Evolutionary conservation across 2,888 invertebrate genomes (phyloP), one percentile per base, ranked within the genome.

Genomic region (Craniophora ligustri): DNA sequence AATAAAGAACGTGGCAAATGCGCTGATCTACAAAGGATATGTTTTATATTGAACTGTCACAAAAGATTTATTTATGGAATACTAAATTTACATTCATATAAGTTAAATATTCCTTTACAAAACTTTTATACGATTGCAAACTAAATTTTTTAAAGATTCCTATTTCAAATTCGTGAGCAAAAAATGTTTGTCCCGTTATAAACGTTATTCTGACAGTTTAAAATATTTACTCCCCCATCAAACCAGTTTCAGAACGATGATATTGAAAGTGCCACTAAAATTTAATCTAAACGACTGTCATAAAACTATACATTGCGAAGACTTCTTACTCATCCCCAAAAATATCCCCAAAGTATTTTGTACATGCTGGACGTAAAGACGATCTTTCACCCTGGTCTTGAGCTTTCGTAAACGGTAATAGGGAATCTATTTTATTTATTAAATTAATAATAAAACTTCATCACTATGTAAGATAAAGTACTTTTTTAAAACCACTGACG

Each of bases 211-310:
- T 57, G 32, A 50, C 36, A 38, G 23, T 45, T 19, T 11, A 41
- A 51, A 47, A 64, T 59, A 64, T 64, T 64, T 65, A 64, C 64
- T 45, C 41, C 39, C 21, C 65, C 44, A 48, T 58, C 44, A 64
- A 63, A 63, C 47, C 47, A 35, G 46, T 58, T 58, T 51, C 35
- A 26, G 46, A 57, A 39, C 31, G 5, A 2, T 18, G 40, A 47
- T 62, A 57, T 58, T 47, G 35, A 44, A 64, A 63, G 51, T 31
- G 42, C 44, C 58, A 40, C 44, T 63, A 64, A 64, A 58, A 58
- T 64, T 64, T 26, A 51, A 64, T 56, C 36, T 62, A 34, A 48
- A 57, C 34, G 41, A 21, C 36, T 8, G 19, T 30, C 36, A 26
- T 62, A 62, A 62, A 56, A 31, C 23, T 46, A 46, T 56, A 36